Base-by-base conservation (phyloP, 1,140 invertebrate genomes). In the Micrasema minimum region DNA sequence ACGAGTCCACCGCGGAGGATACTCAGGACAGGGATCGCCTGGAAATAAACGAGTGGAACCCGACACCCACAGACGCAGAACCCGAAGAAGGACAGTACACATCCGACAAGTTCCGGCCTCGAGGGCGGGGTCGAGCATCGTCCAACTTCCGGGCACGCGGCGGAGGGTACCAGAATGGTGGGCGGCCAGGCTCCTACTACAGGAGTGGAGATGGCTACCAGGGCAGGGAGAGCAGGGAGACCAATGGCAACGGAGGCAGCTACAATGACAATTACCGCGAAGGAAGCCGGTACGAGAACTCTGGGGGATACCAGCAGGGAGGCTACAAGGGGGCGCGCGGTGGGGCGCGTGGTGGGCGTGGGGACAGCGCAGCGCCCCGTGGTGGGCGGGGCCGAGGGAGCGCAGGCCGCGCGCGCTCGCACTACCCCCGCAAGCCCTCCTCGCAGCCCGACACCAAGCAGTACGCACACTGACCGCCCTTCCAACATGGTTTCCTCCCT, bases 251-350 rank as follows among this genome's bases (percentile, higher is more conserved):
- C 45, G 72, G 68, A 1, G 41, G 66, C n/a, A 71, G 50, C n/a
- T 74, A 78, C 46, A 78, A 79, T 26, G 82, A 83, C 38, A 77
- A 77, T n/a, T 82, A 83, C 69, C 80, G 82, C 6, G 82, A 83
- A 5, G 61, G 59, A 12, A 80, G 80, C 51, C 75, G 72, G 16
- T 79, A 76, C 65, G 78, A 77, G 38, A 72, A 70, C 22, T 70
- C 66, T 16, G 81, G 81, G 18, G 55, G 67, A 1, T 62, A 50
- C 16, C 48, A 66, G 71, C 80, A 81, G 37, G 80, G 79, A 10
- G 81, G 82, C 0, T 83, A 79, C 72, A 83, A 82, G 70, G 74
- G 79, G 35, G 80, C 81, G 37, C 12, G 41, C 75, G 1, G 79
- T 77, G 23, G 78, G 20, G 62, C 69, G 18, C 55, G 78, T 76